These are phyloP conservation scores for Fundulus diaphanus DNA, from an alignment of 2,797 vertebrate genomes.

Conservation along the genomic window DNA sequence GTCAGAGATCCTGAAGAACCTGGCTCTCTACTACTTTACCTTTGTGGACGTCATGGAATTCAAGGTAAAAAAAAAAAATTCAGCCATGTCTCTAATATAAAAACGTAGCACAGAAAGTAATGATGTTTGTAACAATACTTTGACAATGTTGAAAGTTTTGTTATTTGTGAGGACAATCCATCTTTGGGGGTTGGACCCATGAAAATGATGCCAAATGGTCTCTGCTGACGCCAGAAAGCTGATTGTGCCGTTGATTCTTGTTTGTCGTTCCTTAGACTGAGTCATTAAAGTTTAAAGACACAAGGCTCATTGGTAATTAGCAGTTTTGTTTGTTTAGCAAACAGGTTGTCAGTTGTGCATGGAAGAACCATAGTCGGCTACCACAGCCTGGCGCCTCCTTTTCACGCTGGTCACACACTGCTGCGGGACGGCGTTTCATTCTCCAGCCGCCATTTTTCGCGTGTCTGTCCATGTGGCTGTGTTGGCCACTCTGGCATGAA, in stretches of 20 bases:
- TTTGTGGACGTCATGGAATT: conserved; percentile 99
- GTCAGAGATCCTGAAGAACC: conserved; percentile 98
- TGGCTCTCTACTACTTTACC: conserved; percentile 98
- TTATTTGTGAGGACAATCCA: neutral
- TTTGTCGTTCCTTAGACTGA: neutral
- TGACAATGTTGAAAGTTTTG: neutral
- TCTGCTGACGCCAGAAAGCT: neutral
- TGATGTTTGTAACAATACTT: neutral
- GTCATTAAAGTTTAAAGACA: neutral
- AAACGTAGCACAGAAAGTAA: neutral
- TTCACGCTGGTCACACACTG: neutral
- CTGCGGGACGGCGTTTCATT: neutral
- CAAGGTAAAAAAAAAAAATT: conserved; percentile 85
- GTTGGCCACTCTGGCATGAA: too few relatives aligned
- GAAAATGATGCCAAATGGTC: too few relatives aligned
- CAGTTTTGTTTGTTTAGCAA: neutral
- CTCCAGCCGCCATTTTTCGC: neutral
- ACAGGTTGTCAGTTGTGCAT: neutral
- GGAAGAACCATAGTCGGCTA: neutral
- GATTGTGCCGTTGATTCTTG: neutral
- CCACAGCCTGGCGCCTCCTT: neutral
- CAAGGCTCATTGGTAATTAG: neutral
- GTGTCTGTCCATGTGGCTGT: neutral
- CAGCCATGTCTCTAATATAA: too few relatives aligned
- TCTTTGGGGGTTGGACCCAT: too few relatives aligned